Evolutionary conservation across 1,140 invertebrate genomes (phyloP), one percentile per base, ranked within the genome.

Genomic region (Hyphantria cunea): DNA sequence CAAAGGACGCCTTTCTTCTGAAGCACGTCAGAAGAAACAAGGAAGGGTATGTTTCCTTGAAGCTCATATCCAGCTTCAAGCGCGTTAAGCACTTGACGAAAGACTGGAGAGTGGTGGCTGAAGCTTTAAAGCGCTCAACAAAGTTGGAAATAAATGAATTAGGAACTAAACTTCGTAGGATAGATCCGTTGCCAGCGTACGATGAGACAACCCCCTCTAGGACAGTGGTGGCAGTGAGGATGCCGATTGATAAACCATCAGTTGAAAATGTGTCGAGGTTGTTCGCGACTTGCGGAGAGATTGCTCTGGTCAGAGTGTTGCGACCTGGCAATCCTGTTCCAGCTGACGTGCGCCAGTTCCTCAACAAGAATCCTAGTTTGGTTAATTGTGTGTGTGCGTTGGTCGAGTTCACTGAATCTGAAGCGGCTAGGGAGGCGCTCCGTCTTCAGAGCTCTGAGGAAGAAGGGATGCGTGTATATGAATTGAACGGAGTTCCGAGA

Each of bases 21-120:
- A 99, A 99, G 86, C 97, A 99, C 85, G 97, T 99, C 3, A 94
- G 96, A 33, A 93, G 97, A 15, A 98, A 98, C 82, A 98, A 98
- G 84, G 97, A 98, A 86, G 98, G 98, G 8, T 99, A 96, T 88
- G 97, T 99, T 0, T 98, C 96, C 33, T 91, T 99, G 6, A 99
- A 99, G 86, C 91, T 99, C 39, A 97, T 98, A 52, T 98, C 97
- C 0, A 98, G 96, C 71, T 97, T 98, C 78, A 97, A 98, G 80
- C 94, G 97, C 48, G 97, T 99, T 17, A 97, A 97, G 75, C 96
- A 97, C 75, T 89, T 99, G 33, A 97, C 97, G 5, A 96, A 97
- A 80, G 97, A 99, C 80, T 99, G 97, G 96, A 93, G 97, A 53
- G 95, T 97, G 0, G 97, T 98, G 4, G 97, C 97, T 2, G 94